A percentile compares a stretch with the other conserved stretches of the same genome.
Evolutionary conservation across 2,888 invertebrate species (phyloP).

Genomic region (Ornithoptera alexandrae): DNA sequence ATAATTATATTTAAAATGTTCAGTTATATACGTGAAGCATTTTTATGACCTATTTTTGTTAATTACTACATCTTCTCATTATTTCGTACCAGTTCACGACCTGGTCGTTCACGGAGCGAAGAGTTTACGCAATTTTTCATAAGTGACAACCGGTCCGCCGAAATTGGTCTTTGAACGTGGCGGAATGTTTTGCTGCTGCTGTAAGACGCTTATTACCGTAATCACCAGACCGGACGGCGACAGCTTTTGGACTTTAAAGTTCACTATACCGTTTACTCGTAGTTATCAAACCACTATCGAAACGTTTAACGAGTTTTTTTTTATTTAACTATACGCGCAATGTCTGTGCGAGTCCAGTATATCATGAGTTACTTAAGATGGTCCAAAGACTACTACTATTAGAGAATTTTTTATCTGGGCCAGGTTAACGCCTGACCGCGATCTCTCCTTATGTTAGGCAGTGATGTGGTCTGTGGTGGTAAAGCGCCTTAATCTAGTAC

Average conservation of each 20-base stretch:
- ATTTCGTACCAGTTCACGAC: background rate
- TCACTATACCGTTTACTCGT: background rate
- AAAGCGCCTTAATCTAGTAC: too few relatives aligned
- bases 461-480: too few relatives aligned
- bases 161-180: conserved; percentile 4
- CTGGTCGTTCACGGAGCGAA: background rate
- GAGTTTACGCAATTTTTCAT: background rate
- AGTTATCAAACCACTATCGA: background rate
- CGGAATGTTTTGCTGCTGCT: conserved; percentile 7
- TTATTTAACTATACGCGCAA: too few relatives aligned
- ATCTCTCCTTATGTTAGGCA: too few relatives aligned
- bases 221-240: conserved; percentile 1
- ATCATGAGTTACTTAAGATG: too few relatives aligned
- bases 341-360: too few relatives aligned
- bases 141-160: conserved; percentile 6
- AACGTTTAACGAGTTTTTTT: background rate
- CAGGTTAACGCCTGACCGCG: too few relatives aligned
- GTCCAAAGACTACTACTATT: too few relatives aligned
- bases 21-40: too few relatives aligned
- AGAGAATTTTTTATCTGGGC: too few relatives aligned
- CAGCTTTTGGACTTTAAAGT: conserved; percentile 1
- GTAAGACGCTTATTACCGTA: background rate
- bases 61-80: background rate
- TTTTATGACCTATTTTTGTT: too few relatives aligned
- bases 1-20: too few relatives aligned